Evolutionary conservation across 1,140 invertebrate species (phyloP), one percentile per base, ranked within the genome.

Genomic region (Drosophila ogumai): DNA sequence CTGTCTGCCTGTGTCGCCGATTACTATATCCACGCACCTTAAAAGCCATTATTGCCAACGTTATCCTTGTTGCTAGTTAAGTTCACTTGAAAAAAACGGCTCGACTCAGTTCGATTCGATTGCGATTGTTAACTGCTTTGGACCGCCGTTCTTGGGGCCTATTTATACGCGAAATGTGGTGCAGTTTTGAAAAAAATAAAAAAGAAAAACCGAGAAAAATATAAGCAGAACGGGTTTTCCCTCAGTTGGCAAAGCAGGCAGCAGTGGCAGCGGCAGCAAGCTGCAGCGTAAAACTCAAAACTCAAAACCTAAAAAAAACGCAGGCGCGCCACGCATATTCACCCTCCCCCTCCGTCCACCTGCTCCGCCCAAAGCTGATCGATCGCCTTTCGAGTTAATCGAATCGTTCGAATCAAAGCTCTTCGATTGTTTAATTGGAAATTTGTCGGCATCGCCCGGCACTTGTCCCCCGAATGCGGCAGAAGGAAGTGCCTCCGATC

Each of bases 121-220:
- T 69, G 44, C 54, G 64, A 61, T 60, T 58, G 59, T 52, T 79
- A 91, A 91, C 88, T 91, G 88, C 82, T 74, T 85, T 85, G 75
- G 52, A 65, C 38, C 55, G 75, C 81, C 66, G 75, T 91, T 91
- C 90, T 91, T 85, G 81, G 84, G 65, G 84, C 71, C 65, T 91
- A 91, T 91, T 91, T 91, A 91, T 91, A 91, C 67, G 60, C 54
- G 64, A 66, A 85, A 81, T 61, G 66, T 85, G 72, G 69, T 81
- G 59, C 75, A 81, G 57, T 46, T 36, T 38, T 34, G 49, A 32
- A 22, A 67, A 47, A 46, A 47, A 65, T 2, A 22, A 22, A 2
- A 13, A 3, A 13, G 12, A 13, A 61, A 60, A 46, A 22, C 58
- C 12, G 34, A 47, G 59, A 66, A 25, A 25, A n/a, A 32, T 4